Evolutionary conservation across 2,113 vertebrate genomes (phyloP), one percentile per base, ranked within the genome.

Genomic region (Solenodon paradoxus): DNA sequence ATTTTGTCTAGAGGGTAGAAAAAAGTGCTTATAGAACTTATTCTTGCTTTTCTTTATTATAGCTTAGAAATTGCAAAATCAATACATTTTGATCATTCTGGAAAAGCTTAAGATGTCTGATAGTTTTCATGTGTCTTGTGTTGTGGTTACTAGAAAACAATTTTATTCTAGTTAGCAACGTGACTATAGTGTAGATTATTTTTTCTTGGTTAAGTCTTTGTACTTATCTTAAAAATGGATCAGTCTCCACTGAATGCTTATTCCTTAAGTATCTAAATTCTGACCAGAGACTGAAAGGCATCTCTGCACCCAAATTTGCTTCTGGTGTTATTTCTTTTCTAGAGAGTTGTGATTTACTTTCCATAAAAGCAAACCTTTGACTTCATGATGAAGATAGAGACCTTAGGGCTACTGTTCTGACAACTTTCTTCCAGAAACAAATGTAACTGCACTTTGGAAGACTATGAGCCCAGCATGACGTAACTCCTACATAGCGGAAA

Each of bases 1-100:
- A 42, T 63, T 80, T 91, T 90, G 17, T 7, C 26, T 28, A 2
- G 0, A 4, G 24, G 63, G 13, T 2, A 49, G 38, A 77, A 78
- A 1, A 1, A 24, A 0, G 59, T 51, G 30, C 5, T 7, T 38
- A 22, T 22, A 30, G 11, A 12, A 61, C 8, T n/a, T 1, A 53
- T 68, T 72, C 32, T 35, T 89, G 2, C 17, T 13, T 26, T 57
- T 1, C 2, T 40, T 30, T 49, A 32, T 59, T 19, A 42, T 24
- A 72, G 40, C 40, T 66, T 53, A 55, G 42, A 84, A 71, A 7
- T 55, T 64, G 0, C 47, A 57, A 71, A 55, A 49, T 0, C 32
- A 57, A 1, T 10, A 55, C 59, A 2, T 3, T 53, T 4, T 82
- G 7, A 17, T 77, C 51, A 0, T 84, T 71, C 16, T 79, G 6